Base-by-base conservation (phyloP, 37 sponge, comb jelly and placozoan genomes). In the Chondrosia reniformis region DNA sequence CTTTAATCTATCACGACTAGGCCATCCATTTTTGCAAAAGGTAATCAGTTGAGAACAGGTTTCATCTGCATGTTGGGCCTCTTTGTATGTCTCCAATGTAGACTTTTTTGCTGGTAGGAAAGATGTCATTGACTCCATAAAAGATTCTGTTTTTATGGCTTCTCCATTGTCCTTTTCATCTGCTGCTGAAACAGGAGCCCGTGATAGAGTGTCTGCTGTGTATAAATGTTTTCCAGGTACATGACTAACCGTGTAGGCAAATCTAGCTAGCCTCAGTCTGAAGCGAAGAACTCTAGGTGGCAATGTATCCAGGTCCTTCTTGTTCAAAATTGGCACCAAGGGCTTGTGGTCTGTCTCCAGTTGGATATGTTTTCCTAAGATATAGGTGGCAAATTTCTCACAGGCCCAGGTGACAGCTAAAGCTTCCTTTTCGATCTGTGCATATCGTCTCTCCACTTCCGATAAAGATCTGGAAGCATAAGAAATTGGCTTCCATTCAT, bases 351-450 rank as follows among this genome's bases (percentile, higher is more conserved):
- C 84, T 44, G 84, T 76, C 39, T 83, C 76, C 5, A 83, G 36
- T 0, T 25, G 13, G 27, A 83, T n/a, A n/a, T 25, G n/a, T 31
- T 63, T 77, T 37, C 77, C 84, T 21, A 83, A n/a, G 13, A 75
- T 32, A 36, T 76, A 83, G 27, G 76, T 33, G 30, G 49, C 49
- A 83, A 83, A 83, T 32, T 76, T 83, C 40, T 71, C 84, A 21
- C 84, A 78, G n/a, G 80, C 85, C 80, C 85, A 78, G 32, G 78
- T 66, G 9, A 56, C 45, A 0, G 74, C 85, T 28, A 85, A 37
- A 24, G 79, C 85, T 58, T 76, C 84, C 56, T 85, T 85, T 41
- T 85, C 86, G 1, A 86, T 77, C 61, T 80, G 87, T 13, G 87
- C 71, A 43, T 81, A 86, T 17, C 74, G 37, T 10, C 44, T 31